phyloP scores from a whole-genome alignment of 2,888 invertebrate genomes.

The Prosopocoilus inquinatus region DNA sequence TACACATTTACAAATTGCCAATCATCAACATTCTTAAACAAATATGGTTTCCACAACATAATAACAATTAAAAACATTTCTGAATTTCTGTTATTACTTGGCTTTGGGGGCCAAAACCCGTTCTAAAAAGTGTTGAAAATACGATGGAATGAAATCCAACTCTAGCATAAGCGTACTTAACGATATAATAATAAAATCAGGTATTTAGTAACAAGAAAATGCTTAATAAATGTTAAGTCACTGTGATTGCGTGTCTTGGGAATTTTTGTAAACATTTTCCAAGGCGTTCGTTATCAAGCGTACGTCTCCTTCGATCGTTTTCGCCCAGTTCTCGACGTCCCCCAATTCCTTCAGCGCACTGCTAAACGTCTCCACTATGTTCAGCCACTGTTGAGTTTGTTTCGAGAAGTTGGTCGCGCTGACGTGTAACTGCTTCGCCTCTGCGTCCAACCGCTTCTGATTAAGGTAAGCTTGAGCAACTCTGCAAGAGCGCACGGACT shows the following conservation, averaged over 20 bases:
- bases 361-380: slow-evolving; percentile 83
- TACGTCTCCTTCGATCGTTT: slow-evolving; percentile 95
- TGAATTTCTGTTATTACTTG: too few species aligned
- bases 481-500: slow-evolving; percentile 52
- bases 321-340: slow-evolving; percentile 98
- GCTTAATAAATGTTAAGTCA: background rate
- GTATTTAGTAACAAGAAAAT: background rate
- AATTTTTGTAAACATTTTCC: slow-evolving; percentile 88
- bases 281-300: slow-evolving; percentile 86
- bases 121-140: too few species aligned
- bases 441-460: slow-evolving; percentile 95
- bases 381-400: slow-evolving; percentile 97
- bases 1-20: too few species aligned
- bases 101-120: too few species aligned
- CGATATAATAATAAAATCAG: background rate
- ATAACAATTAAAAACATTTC: too few species aligned
- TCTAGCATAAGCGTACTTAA: too few species aligned
- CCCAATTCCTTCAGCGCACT: slow-evolving; percentile 93
- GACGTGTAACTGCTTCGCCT: slow-evolving; percentile 92
- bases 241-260: slow-evolving; percentile 46
- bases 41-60: too few species aligned
- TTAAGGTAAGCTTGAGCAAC: slow-evolving; percentile 98
- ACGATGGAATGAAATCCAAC: too few species aligned
- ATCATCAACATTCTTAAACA: too few species aligned
- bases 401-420: slow-evolving; percentile 94